phyloP scores from a whole-genome alignment of 2,797 vertebrate genomes.

The Lycodopsis pacificus region DNA sequence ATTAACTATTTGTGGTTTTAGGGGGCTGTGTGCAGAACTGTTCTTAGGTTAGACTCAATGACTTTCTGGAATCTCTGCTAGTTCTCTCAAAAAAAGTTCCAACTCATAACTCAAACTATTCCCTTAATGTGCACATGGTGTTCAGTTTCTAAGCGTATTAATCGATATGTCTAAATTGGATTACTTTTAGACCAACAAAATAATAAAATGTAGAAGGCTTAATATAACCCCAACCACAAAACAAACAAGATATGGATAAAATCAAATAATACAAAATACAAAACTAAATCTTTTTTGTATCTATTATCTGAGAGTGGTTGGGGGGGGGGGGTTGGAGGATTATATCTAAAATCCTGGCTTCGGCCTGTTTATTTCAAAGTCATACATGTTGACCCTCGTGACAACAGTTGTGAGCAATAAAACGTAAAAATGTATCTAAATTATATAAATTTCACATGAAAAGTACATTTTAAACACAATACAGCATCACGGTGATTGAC shows the following conservation, averaged over 20 bases:
- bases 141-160: neutral
- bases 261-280: neutral
- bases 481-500: neutral
- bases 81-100: neutral
- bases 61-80: neutral
- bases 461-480: neutral
- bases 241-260: neutral
- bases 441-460: neutral
- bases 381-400: neutral
- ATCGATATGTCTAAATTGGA: neutral
- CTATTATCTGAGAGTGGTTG: neutral
- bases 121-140: neutral
- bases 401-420: neutral
- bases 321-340: neutral
- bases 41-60: neutral
- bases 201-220: neutral
- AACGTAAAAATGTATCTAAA: neutral
- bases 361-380: neutral
- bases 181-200: neutral
- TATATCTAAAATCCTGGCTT: neutral
- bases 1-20: neutral
- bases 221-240: neutral
- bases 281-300: too few species aligned
- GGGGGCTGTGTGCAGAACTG: rapidly evolving
- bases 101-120: neutral